A percentile compares a stretch with the other conserved stretches of the same genome.
These are phyloP conservation scores for Agrotis segetum DNA, from an alignment of 2,888 invertebrate species.

Conservation along the genomic window DNA sequence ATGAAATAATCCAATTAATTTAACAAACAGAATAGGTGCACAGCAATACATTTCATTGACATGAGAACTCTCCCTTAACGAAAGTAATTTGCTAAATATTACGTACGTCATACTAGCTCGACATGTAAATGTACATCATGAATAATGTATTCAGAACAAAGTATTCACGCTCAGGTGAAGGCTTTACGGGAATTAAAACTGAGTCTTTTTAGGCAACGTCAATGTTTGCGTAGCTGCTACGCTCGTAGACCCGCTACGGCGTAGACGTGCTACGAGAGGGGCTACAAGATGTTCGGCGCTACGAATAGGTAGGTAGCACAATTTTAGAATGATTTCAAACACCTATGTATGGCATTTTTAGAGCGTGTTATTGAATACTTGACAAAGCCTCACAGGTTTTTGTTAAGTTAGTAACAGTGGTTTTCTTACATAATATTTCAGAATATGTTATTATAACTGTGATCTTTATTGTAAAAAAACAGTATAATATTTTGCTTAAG, in stretches of 20 bases:
- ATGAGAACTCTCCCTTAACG: slow-evolving; percentile 36
- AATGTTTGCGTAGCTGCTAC: slow-evolving; percentile 51
- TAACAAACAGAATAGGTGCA: background rate
- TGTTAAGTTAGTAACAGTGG: background rate
- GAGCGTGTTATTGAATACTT: background rate
- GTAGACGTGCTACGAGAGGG: slow-evolving; percentile 45
- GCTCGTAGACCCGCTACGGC: slow-evolving; percentile 42
- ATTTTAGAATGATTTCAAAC: slow-evolving; percentile 6
- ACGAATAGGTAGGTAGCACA: slow-evolving; percentile 7
- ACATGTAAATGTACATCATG: slow-evolving; percentile 61
- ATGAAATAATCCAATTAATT: background rate
- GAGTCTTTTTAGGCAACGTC: slow-evolving; percentile 50
- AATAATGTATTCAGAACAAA: slow-evolving; percentile 67
- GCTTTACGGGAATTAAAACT: slow-evolving; percentile 45
- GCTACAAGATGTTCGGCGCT: slow-evolving; percentile 37
- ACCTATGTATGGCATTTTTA: background rate
- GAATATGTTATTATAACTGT: no score
- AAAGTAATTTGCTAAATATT: slow-evolving; percentile 59
- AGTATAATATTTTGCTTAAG: background rate
- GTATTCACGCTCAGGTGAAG: slow-evolving; percentile 59
- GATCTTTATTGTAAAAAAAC: background rate
- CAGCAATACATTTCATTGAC: background rate
- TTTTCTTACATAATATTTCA: background rate
- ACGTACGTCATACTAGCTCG: slow-evolving; percentile 49
- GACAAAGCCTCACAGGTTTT: no score